Evolutionary conservation across 2,113 vertebrate genomes (phyloP), one percentile per base, ranked within the genome.

Genomic region (Prolemur simus): DNA sequence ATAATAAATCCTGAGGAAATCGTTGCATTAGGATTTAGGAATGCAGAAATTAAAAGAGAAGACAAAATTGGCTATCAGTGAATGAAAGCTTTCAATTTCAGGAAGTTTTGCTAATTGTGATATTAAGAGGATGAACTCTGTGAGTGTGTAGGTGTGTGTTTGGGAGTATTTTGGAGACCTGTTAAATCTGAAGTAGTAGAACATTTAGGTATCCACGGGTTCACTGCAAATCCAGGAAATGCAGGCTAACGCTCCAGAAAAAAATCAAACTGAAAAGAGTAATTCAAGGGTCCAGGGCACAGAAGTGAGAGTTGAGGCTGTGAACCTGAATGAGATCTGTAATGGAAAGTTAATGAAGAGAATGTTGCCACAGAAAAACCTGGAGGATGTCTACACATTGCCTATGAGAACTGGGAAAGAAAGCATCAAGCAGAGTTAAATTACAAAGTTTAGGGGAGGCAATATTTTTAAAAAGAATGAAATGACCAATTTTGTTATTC

Each of bases 171-270:
- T 94, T 81, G 39, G 80, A 90, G 97, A 34, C 4, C 27, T 60
- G 15, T 42, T 80, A 29, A 84, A 64, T 64, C 56, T 86, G 34
- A 92, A 91, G 34, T 60, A 92, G 23, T 1, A 73, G 23, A 87
- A 69, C 2, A 27, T 42, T 84, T 90, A 95, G 47, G 42, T 47
- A 83, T 63, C 45, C 6, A 14, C 47, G 17, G n/a, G 87, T 45
- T 56, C 21, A 85, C 27, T 87, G 39, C 15, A 96, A 76, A 90
- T 88, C 0, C 23, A 14, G 14, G 25, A 95, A 92, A 94, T 39
- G 2, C 8, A 82, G 32, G 73, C 21, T 27, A 37, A 85, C 64
- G 2, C 34, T 91, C 25, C 34, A 49, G 69, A 39, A 73, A 56
- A 34, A 89, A 71, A 10, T 39, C 4, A 91, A 17, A 69, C 23